Evolutionary conservation across 2,113 vertebrate species (phyloP).

Genomic region (Calypte anna): DNA sequence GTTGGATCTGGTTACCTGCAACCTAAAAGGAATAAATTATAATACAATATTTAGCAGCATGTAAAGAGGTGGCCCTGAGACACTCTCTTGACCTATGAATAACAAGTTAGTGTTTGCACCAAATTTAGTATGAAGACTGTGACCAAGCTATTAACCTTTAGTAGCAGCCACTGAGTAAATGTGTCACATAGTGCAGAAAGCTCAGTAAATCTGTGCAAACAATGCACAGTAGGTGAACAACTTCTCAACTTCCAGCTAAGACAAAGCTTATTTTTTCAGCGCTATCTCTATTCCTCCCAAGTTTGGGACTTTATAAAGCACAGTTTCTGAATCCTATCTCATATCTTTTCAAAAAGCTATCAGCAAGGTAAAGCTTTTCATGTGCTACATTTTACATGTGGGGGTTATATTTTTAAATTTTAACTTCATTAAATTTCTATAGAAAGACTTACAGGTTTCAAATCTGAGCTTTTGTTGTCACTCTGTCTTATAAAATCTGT

Average conservation of each 20-base stretch:
- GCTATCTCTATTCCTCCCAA: not conserved
- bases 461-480: not conserved
- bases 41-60: conserved; percentile 1
- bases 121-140: conserved; percentile 43
- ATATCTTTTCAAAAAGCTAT: not conserved
- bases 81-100: conserved; percentile 17
- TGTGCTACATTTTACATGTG: not conserved
- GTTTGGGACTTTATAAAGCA: not conserved
- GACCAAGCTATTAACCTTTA: conserved; percentile 43
- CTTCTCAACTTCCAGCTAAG: not conserved
- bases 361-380: too few species aligned
- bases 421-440: not conserved
- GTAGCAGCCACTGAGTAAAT: not conserved
- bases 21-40: conserved; percentile 8
- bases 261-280: not conserved
- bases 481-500: not conserved
- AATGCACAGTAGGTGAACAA: not conserved
- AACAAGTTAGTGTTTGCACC: conserved; percentile 9
- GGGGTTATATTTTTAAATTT: not conserved
- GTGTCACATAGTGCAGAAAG: not conserved
- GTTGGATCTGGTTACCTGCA: not conserved
- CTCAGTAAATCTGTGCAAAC: conserved; percentile 29
- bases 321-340: not conserved
- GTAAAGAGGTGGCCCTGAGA: not conserved
- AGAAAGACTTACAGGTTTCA: not conserved